phyloP scores from a whole-genome alignment of 2,113 vertebrate genomes.

The Charadrius vociferus region DNA sequence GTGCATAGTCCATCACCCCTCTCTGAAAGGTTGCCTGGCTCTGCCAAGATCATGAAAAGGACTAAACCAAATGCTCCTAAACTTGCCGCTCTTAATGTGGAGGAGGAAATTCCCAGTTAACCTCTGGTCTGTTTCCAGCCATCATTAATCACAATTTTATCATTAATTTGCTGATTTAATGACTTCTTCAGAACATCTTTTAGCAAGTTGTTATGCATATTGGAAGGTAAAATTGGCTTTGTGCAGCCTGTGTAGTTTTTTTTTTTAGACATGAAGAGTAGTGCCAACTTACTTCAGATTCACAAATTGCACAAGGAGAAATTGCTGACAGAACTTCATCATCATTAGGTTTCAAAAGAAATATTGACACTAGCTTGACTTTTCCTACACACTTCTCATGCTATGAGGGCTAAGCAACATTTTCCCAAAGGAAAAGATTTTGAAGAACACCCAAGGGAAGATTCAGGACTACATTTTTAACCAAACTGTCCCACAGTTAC shows the following conservation, averaged over 20 bases:
- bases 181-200: neutral
- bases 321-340: neutral
- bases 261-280: neutral
- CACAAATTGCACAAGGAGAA: neutral
- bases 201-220: neutral
- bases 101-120: slow-evolving; percentile 28
- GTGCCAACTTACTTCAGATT: neutral
- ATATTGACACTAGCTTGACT: neutral
- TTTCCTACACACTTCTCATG: neutral
- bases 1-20: neutral
- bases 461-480: neutral
- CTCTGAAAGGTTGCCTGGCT: neutral
- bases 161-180: slow-evolving; percentile 1
- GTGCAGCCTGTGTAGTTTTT: neutral
- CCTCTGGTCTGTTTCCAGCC: slow-evolving; percentile 1
- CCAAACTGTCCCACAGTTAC: neutral
- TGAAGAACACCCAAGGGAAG: neutral
- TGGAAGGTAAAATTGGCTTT: neutral
- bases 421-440: neutral
- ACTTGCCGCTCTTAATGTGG: neutral
- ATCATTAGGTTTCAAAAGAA: neutral
- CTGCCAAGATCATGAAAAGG: neutral
- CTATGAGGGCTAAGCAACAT: neutral
- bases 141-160: neutral
- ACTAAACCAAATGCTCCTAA: neutral